These are phyloP conservation scores for Protonemura montana DNA, from an alignment of 2,888 invertebrate genomes.

Conservation along the genomic window DNA sequence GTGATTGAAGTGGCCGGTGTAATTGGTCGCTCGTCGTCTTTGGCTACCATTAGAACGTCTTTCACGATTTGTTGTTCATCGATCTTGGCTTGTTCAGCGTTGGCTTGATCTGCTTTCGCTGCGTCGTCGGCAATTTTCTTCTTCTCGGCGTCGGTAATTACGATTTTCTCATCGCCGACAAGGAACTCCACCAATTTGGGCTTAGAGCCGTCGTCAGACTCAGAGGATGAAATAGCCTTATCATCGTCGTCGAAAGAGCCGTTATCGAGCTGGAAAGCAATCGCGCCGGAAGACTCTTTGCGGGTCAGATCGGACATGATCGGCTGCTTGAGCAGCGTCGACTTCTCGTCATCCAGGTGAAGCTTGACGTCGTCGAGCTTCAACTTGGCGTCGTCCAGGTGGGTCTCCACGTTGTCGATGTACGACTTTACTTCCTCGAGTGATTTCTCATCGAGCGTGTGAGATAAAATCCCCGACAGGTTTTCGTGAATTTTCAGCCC, in stretches of 20 bases:
- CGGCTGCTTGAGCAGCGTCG: constrained; percentile 30
- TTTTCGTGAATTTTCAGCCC: constrained; percentile 1
- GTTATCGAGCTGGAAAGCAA: constrained; percentile 22
- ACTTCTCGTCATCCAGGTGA: constrained; percentile 25
- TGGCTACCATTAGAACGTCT: constrained; percentile 42
- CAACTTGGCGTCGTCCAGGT: constrained; percentile 33
- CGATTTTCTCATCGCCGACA: constrained; percentile 35
- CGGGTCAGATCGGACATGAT: constrained; percentile 22
- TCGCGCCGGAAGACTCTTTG: constrained; percentile 16
- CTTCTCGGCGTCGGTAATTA: constrained; percentile 28
- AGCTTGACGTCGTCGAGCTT: constrained; percentile 24
- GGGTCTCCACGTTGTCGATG: constrained; percentile 26
- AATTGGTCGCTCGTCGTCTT: constrained; percentile 39
- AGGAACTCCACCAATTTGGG: constrained; percentile 37
- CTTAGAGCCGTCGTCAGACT: constrained; percentile 8
- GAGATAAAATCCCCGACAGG: constrained; percentile 7
- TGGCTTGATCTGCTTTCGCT: constrained; percentile 42
- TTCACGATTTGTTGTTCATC: constrained; percentile 43
- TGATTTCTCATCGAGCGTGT: constrained; percentile 25
- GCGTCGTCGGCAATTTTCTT: constrained; percentile 16
- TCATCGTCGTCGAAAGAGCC: constrained; percentile 24
- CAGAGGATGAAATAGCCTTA: not conserved
- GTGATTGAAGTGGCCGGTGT: constrained; percentile 40
- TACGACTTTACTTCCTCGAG: constrained; percentile 33
- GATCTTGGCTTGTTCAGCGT: constrained; percentile 42